Conservation (phyloP, 2,888 invertebrate genomes). For the Sturmia bella region DNA sequence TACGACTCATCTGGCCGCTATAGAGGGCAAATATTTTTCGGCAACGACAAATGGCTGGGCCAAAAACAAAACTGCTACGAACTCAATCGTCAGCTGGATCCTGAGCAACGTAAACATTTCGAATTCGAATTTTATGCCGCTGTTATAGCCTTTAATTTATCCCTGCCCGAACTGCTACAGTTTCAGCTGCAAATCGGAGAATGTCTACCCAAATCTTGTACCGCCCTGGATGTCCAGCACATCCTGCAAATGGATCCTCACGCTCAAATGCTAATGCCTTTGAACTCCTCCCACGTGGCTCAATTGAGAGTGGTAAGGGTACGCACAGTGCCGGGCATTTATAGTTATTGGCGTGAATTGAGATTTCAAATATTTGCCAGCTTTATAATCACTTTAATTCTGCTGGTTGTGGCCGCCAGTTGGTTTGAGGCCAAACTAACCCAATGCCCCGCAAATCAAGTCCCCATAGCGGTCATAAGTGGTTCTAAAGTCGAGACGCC, state of each 20-base stretch:
- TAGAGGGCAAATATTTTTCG: slow-evolving; percentile 88
- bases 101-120: slow-evolving; percentile 77
- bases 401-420: slow-evolving; percentile 84
- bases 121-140: slow-evolving; percentile 80
- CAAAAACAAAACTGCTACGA: slow-evolving; percentile 87
- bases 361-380: slow-evolving; percentile 87
- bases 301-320: slow-evolving; percentile 84
- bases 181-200: slow-evolving; percentile 88
- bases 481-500: slow-evolving; percentile 74
- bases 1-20: slow-evolving; percentile 91
- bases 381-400: slow-evolving; percentile 76
- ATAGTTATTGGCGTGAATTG: slow-evolving; percentile 85
- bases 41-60: slow-evolving; percentile 92
- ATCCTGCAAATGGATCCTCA: slow-evolving; percentile 81
- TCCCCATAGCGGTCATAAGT: slow-evolving; percentile 75
- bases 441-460: slow-evolving; percentile 71
- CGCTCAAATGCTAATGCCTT: slow-evolving; percentile 75
- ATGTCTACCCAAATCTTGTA: slow-evolving; percentile 88
- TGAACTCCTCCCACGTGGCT: slow-evolving; percentile 70
- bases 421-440: slow-evolving; percentile 85
- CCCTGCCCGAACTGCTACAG: slow-evolving; percentile 79
- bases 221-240: slow-evolving; percentile 83
- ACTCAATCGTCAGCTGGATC: slow-evolving; percentile 77
- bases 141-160: slow-evolving; percentile 75
- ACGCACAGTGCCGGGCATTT: slow-evolving; percentile 87